Evolutionary conservation across 2,888 invertebrate genomes (phyloP), one percentile per base, ranked within the genome.

Genomic region (Rhagophthalmus giganteus): DNA sequence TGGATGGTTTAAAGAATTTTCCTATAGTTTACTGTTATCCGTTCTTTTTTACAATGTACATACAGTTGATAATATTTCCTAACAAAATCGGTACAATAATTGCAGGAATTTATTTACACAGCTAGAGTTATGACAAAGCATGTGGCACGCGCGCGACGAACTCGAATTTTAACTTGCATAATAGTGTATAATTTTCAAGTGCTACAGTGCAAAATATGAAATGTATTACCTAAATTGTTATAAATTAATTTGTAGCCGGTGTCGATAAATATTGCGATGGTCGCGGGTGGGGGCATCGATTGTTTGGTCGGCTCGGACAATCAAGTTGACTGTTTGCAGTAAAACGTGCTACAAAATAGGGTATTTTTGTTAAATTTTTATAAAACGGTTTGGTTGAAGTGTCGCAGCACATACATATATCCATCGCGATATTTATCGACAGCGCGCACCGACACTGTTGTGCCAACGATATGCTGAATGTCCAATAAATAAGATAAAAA

Each of bases 261-360:
- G n/a, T n/a, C n/a, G n/a, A n/a, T n/a, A n/a, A n/a, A n/a, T n/a
- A n/a, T n/a, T n/a, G n/a, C n/a, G n/a, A n/a, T n/a, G n/a, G n/a
- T n/a, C n/a, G n/a, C n/a, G n/a, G n/a, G n/a, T n/a, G n/a, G n/a
- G n/a, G n/a, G n/a, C n/a, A n/a, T n/a, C n/a, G n/a, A n/a, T n/a
- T n/a, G n/a, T n/a, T n/a, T n/a, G n/a, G n/a, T n/a, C n/a, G 31
- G 12, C 35, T 39, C 13, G 39, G 60, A 59, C 62, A 62, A 62
- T 62, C 60, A 59, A 10, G 30, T 34, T 40, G 30, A 40, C 30
- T 37, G 41, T 37, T 25, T 35, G 31, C 40, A 30, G 46, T 26
- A 41, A 47, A 42, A 37, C 15, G 16, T 11, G 25, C 31, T 27
- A 34, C n/a, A 35, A 49, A 46, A 55, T 51, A 50, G 31, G 38